Base-by-base conservation (phyloP, 2,888 invertebrate species). In the Cactoblastis cactorum region DNA sequence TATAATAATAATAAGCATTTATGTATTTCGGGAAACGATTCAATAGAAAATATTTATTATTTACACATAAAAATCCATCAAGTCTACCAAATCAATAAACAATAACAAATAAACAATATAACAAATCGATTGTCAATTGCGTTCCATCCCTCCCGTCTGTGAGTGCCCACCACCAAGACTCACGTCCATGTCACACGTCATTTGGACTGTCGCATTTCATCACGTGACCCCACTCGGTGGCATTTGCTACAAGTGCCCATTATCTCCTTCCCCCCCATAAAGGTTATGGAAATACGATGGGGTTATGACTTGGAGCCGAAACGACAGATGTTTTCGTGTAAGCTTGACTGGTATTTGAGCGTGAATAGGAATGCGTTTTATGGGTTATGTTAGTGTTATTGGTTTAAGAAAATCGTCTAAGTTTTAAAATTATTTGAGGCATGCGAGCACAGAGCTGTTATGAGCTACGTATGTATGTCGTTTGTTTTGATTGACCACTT, bases 191-290 rank as follows among this genome's bases (percentile, higher is more conserved):
- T 88, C 88, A 85, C 89, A 83, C 83, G 80, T 88, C 87, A 86
- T 88, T 83, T 77, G 70, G 74, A 76, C 73, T 80, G 84, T 81
- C 86, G 84, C 89, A 84, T 90, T 90, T 90, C 90, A 90, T 90
- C 89, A 82, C 81, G 62, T 82, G 82, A 82, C 83, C 84, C 83
- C 63, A 28, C 5, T 6, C 57, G 63, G 55, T 70, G 73, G 68
- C 77, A 77, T 77, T 78, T 69, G 66, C 62, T 65, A 58, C 69
- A 69, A 81, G 74, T 75, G 74, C 68, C 81, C 79, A 81, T 84
- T 84, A 82, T 81, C 78, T 84, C 72, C 77, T 80, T 83, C 79
- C 76, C 72, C 73, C 68, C 80, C 80, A 82, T 85, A 85, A 83
- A 84, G 80, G 86, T 83, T 83, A 83, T 85, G 83, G 77, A 83